A percentile compares a stretch with the other conserved stretches of the same genome.
phyloP scores from a whole-genome alignment of 2,888 invertebrate genomes.

The Mesorhabditis belari region DNA sequence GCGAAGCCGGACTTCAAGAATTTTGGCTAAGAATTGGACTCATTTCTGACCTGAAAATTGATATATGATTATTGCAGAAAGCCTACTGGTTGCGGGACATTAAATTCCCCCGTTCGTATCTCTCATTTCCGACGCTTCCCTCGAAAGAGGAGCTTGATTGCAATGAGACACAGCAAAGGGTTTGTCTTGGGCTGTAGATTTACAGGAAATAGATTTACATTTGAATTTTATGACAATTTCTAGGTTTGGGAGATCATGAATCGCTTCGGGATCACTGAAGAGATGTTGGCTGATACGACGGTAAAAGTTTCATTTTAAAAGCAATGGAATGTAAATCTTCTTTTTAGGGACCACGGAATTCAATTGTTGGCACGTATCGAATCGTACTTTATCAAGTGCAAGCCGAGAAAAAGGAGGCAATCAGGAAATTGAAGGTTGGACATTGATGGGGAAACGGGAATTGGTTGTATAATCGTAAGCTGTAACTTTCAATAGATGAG shows the following conservation, averaged over 20 bases:
- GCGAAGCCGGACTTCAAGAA: too few species aligned
- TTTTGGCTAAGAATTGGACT: too few species aligned
- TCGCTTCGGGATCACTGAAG: conserved; percentile 60
- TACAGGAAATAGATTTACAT: too few species aligned
- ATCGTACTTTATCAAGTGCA: conserved; percentile 60
- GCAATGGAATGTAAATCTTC: too few species aligned
- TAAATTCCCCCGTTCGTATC: conserved; percentile 54
- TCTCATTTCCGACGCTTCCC: conserved; percentile 29
- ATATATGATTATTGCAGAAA: conserved; percentile 36
- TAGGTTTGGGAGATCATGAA: conserved; percentile 24
- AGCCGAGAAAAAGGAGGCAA: conserved; percentile 10
- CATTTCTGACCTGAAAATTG: too few species aligned
- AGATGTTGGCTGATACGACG: conserved; percentile 61
- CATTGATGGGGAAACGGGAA: not conserved
- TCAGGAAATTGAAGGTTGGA: not conserved
- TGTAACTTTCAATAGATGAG: too few species aligned
- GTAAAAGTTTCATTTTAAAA: too few species aligned
- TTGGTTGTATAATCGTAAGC: not conserved
- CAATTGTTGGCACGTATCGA: conserved; percentile 68
- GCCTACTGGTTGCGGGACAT: conserved; percentile 62
- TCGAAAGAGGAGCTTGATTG: not conserved
- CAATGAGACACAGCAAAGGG: not conserved
- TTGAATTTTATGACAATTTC: not conserved
- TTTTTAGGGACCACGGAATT: conserved; percentile 65
- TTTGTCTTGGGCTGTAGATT: not conserved